Conservation (phyloP, 2,797 vertebrate species). For the Poeciliopsis turneri region DNA sequence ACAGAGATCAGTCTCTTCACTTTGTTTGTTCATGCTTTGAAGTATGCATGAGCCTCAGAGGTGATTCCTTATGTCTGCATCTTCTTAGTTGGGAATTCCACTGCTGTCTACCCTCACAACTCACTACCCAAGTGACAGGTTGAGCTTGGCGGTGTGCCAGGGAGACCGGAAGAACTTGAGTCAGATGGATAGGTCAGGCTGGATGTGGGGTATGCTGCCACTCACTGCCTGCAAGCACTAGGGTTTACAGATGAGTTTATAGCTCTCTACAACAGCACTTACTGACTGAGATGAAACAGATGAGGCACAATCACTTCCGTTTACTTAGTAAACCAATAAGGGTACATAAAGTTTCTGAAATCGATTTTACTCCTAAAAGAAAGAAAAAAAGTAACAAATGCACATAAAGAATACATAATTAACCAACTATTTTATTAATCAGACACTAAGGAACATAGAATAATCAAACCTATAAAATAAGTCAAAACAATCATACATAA, state of each 20-base stretch:
- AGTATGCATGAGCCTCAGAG: constrained; percentile 30
- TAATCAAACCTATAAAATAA: too few relatives aligned
- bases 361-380: not conserved
- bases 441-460: too few relatives aligned
- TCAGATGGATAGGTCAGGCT: constrained; percentile 60
- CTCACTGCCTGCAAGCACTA: constrained; percentile 26
- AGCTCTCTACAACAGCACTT: constrained; percentile 34
- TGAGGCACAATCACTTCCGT: constrained; percentile 23
- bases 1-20: constrained; percentile 16
- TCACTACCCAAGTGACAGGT: constrained; percentile 67
- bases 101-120: constrained; percentile 53
- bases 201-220: constrained; percentile 52
- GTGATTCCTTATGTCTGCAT: constrained; percentile 46
- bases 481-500: too few relatives aligned
- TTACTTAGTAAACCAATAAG: not conserved
- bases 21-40: constrained; percentile 50
- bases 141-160: constrained; percentile 59
- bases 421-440: not conserved
- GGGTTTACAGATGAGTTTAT: constrained; percentile 49
- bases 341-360: not conserved
- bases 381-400: not conserved
- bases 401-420: not conserved
- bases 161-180: constrained; percentile 56
- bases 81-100: constrained; percentile 46
- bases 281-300: constrained; percentile 27